Base-by-base conservation (phyloP, 2,888 invertebrate genomes). In the Chrysolina americana region DNA sequence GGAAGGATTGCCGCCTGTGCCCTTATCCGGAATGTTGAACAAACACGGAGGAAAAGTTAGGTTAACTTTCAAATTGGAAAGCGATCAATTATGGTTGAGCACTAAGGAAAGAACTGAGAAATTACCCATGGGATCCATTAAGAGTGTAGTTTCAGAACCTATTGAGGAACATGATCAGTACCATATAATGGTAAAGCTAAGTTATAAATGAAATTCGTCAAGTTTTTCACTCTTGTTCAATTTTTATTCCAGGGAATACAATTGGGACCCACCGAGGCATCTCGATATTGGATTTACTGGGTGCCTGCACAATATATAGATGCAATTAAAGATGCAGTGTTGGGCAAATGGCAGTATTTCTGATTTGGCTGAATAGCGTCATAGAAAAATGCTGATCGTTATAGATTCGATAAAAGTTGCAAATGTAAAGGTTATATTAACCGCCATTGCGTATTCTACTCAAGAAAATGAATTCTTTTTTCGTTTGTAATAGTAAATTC, bases 271-370 rank as follows among this genome's bases (percentile, higher is more conserved):
- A 97, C 97, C 66, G 97, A 97, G 88, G 96, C 96, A 5, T 96
- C 96, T 41, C 90, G 96, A 80, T 96, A 96, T 88, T 97, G 96
- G 96, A 92, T 97, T 76, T 97, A 97, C 89, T 97, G 97, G 97
- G 96, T 97, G 63, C 97, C 97, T 11, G 95, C 96, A 65, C 95
- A 95, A 86, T 97, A 95, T 87, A 92, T 96, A 70, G 94, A 95
- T 85, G 95, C 96, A 81, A 96, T 97, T 85, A 97, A 96, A 89
- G 96, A 96, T 85, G 94, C 96, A 74, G 93, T 97, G 76, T 91
- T 96, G 66, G 96, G 96, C 73, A 95, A 95, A 83, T 96, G 95
- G 95, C 94, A 93, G 87, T 92, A 92, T 87, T 93, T 93, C 87
- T 93, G 92, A 92, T 87, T 81, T 70, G 28, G n/a, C 15, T 15